phyloP scores from a whole-genome alignment of 1,140 invertebrate species.

The Lasioglossum baleicum region DNA sequence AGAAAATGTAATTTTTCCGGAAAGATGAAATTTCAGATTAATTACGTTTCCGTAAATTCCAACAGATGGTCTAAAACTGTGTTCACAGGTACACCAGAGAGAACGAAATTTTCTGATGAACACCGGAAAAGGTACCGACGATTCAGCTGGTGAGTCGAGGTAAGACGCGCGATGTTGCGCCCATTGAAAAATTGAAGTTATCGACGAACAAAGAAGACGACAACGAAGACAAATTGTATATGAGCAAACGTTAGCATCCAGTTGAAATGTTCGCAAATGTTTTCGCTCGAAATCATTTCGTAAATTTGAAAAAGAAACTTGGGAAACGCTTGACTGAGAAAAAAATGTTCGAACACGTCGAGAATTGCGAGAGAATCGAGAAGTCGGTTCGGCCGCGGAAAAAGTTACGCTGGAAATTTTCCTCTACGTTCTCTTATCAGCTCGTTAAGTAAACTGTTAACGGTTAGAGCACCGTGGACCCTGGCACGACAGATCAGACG shows the following conservation, averaged over 20 bases:
- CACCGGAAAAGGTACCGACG: slow-evolving; percentile 11
- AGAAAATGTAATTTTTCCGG: too few species aligned
- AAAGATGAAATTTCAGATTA: too few species aligned
- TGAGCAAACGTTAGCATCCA: too few species aligned
- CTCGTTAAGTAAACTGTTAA: slow-evolving; percentile 43
- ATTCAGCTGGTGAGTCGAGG: slow-evolving; percentile 9
- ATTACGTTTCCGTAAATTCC: slow-evolving; percentile 13
- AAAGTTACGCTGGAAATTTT: slow-evolving; percentile 42
- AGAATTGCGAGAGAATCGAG: neutral
- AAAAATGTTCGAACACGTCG: too few species aligned
- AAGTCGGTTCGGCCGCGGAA: neutral
- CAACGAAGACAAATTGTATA: neutral
- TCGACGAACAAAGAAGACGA: neutral
- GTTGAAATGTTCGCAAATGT: too few species aligned
- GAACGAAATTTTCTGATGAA: slow-evolving; percentile 33
- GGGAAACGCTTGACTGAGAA: too few species aligned
- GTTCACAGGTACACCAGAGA: slow-evolving; percentile 3
- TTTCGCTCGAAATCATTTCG: too few species aligned
- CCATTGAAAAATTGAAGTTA: slow-evolving; percentile 3
- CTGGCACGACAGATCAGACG: slow-evolving; percentile 23
- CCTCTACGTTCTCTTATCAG: slow-evolving; percentile 42
- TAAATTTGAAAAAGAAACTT: too few species aligned
- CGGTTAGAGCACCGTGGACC: slow-evolving; percentile 39
- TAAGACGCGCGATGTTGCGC: neutral
- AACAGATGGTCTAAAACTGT: neutral